Conservation (phyloP, 2,888 invertebrate species). For the Folsomia candida region DNA sequence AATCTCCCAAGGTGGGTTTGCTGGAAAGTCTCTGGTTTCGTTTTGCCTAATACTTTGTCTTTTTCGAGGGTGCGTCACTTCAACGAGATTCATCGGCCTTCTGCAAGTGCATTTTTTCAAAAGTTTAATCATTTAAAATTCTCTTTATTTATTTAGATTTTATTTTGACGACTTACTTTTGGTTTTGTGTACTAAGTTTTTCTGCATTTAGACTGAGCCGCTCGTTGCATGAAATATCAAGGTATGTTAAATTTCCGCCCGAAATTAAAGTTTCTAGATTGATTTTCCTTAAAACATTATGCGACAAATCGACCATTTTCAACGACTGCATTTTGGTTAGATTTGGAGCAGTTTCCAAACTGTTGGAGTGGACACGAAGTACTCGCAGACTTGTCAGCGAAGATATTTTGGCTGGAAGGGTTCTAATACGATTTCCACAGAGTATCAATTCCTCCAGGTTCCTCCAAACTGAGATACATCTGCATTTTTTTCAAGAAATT, state of each 20-base stretch:
- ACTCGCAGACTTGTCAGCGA: conserved; percentile 69
- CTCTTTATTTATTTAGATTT: too few species aligned
- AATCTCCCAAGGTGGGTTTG: conserved; percentile 67
- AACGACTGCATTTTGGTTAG: conserved; percentile 71
- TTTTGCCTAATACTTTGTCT: conserved; percentile 33
- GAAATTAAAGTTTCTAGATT: conserved; percentile 72
- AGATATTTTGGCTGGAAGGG: conserved; percentile 72
- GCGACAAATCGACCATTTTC: conserved; percentile 78
- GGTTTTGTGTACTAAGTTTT: conserved; percentile 38
- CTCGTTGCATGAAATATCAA: conserved; percentile 79
- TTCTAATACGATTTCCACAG: conserved; percentile 75
- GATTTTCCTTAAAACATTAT: conserved; percentile 77
- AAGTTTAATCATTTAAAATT: background rate
- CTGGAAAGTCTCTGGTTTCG: conserved; percentile 35
- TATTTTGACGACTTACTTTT: conserved; percentile 37
- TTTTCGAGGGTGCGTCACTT: conserved; percentile 68
- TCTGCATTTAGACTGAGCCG: conserved; percentile 73
- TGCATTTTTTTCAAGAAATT: conserved; percentile 48
- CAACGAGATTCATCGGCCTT: conserved; percentile 76
- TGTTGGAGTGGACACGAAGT: conserved; percentile 77
- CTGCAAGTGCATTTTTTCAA: conserved; percentile 53
- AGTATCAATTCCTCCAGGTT: conserved; percentile 77
- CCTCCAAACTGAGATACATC: conserved; percentile 71
- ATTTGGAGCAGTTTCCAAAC: conserved; percentile 70
- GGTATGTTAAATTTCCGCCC: conserved; percentile 71